Base-by-base conservation (phyloP, 1,140 invertebrate genomes). In the Pollicipes pollicipes region DNA sequence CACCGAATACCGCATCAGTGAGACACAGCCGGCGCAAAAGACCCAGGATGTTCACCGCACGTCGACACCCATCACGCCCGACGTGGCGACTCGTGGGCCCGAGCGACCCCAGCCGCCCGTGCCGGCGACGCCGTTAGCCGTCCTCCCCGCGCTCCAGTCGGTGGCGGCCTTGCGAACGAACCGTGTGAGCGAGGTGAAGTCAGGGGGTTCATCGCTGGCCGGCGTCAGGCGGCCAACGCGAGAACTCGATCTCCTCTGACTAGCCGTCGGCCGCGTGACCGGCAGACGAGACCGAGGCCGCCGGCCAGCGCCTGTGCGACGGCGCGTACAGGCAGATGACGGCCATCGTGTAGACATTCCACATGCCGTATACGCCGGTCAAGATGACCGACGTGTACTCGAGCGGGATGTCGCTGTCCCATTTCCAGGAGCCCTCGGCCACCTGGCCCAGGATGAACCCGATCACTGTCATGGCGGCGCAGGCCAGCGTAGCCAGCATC, bases 311-410 rank as follows among this genome's bases (percentile, higher is more conserved):
- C 78, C 99, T 99, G 79, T 98, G 96, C 70, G 95, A 98, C n/a
- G 97, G 97, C 24, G 97, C 95, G 83, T 99, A 99, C 68, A 99
- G 82, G 70, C 93, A 93, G 32, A 99, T 83, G 73, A 99, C 81
- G 24, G 93, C 90, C 78, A 96, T 88, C 27, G 97, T 97, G 78
- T 99, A 99, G 76, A 98, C 88, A 81, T 99, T 99, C 97, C 97
- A 99, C 93, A 99, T 98, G 71, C 95, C 97, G 82, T 98, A 99
- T 35, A 97, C 95, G 35, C 95, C 96, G 73, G 95, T 98, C 75
- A 97, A 91, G 78, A 99, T 94, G 68, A 93, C 95, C 32, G 95
- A 97, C 30, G 95, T 94, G 77, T 95, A 91, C 80, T 98, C 90
- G 35, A 98, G 79, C 74, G 88, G 86, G 76, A 88, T 85, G 74